Base-by-base conservation (phyloP, 2,113 vertebrate genomes). In the Dipodomys spectabilis region DNA sequence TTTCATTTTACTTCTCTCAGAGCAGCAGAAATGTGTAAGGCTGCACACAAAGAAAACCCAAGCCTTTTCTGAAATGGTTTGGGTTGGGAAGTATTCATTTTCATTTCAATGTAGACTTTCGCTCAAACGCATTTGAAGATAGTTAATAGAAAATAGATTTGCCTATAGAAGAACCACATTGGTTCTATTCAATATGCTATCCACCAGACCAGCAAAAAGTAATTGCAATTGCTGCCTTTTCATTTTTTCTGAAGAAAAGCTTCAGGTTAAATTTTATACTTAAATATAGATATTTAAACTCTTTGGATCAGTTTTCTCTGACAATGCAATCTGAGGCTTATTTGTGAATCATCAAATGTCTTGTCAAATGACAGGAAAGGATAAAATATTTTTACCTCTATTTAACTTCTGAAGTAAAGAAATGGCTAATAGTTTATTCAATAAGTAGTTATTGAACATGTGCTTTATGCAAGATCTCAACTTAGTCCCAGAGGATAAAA, bases 101-200 rank as follows among this genome's bases (percentile, higher is more conserved):
- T 93, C 81, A 91, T 86, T 93, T 80, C 62, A 77, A 85, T 57
- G 53, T 77, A 45, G 60, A 92, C 32, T 68, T 87, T 74, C 69
- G 87, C 69, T 71, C 39, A 64, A 91, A 90, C 72, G 91, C 83
- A 92, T 87, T 82, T 92, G 44, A 88, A n/a, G 69, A 74, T 0
- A 60, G n/a, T 74, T 88, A 79, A 92, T 82, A 83, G 62, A 64
- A 94, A 93, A 79, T 85, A 91, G 25, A 79, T 87, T 82, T 95
- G 69, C 82, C 68, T 73, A 44, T 7, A 71, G 83, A 92, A 91
- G 78, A 86, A 85, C 44, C 19, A n/a, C 68, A 80, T 57, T 79
- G 62, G 44, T 25, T 10, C 23, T 86, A 67, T 85, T 90, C 81
- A 92, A 64, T 53, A 73, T 44, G 67, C 32, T 60, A 27, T 25